Percentiles rank a stretch among this genome's conserved stretches.
phyloP scores from a whole-genome alignment of 2,797 vertebrate genomes.

The Cuculus canorus region DNA sequence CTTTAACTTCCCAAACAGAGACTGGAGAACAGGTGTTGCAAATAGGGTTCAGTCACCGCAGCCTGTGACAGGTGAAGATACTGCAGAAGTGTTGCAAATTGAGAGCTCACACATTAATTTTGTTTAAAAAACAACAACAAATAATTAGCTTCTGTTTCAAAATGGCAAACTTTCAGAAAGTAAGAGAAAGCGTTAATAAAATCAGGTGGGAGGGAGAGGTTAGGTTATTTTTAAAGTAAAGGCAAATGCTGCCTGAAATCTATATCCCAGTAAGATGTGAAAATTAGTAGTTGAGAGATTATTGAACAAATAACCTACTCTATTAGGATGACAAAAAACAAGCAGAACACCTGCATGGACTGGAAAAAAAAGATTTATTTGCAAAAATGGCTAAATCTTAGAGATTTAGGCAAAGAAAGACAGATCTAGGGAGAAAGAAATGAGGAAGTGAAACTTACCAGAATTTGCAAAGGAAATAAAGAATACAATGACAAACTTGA shows the following conservation, averaged over 20 bases:
- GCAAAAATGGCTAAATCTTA: background rate
- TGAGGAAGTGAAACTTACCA: background rate
- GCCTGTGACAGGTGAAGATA: background rate
- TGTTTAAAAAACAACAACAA: background rate
- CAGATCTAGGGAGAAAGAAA: background rate
- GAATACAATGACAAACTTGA: background rate
- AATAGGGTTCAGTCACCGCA: background rate
- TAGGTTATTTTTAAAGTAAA: background rate
- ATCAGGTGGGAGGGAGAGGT: background rate
- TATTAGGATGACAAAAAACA: background rate
- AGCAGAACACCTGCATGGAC: background rate
- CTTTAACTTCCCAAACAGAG: background rate
- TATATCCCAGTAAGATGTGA: background rate
- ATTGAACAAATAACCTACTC: background rate
- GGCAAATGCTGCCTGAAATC: background rate
- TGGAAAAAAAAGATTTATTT: background rate
- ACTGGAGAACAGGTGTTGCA: background rate
- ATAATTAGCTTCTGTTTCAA: background rate
- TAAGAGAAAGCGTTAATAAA: background rate
- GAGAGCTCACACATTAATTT: background rate
- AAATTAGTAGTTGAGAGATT: background rate
- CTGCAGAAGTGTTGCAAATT: background rate
- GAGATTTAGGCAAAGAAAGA: background rate
- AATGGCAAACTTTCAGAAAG: background rate
- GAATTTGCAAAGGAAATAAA: background rate